These are phyloP conservation scores for Mesocentrotus franciscanus DNA, from an alignment of 53 echinoderm and acorn worm species.

Conservation along the genomic window DNA sequence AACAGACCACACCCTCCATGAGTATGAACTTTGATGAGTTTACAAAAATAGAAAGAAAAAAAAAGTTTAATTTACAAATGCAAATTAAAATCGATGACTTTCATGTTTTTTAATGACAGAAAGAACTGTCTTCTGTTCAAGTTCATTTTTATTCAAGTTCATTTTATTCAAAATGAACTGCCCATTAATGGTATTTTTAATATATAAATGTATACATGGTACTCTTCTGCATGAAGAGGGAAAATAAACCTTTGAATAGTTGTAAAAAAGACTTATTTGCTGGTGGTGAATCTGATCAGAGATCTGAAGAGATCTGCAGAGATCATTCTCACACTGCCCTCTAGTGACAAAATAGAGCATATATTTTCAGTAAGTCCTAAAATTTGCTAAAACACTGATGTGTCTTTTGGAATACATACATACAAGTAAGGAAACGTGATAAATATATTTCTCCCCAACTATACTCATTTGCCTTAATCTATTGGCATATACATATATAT, in stretches of 20 bases:
- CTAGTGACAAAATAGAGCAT: not conserved
- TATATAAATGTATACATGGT: not conserved
- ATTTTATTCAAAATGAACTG: too few species aligned
- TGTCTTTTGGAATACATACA: not conserved
- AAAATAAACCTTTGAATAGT: not conserved
- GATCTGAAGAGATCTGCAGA: not conserved
- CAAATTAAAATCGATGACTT: too few species aligned
- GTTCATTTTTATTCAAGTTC: too few species aligned
- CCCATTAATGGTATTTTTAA: too few species aligned
- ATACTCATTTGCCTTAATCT: not conserved
- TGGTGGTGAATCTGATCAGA: not conserved
- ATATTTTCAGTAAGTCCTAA: not conserved
- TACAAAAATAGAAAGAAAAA: not conserved
- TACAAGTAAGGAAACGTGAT: not conserved
- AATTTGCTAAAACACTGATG: not conserved
- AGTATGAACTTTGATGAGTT: too few species aligned
- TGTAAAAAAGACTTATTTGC: not conserved
- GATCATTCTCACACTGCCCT: conserved; percentile 3
- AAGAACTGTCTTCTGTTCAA: too few species aligned
- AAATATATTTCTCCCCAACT: not conserved
- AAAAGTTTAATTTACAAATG: not conserved
- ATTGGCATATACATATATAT: too few species aligned
- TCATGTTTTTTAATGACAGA: too few species aligned
- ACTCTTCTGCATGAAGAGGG: not conserved
- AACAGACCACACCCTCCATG: too few species aligned